Evolutionary conservation across 2,888 invertebrate genomes (phyloP).

Genomic region (Drosophila nr. medialis): DNA sequence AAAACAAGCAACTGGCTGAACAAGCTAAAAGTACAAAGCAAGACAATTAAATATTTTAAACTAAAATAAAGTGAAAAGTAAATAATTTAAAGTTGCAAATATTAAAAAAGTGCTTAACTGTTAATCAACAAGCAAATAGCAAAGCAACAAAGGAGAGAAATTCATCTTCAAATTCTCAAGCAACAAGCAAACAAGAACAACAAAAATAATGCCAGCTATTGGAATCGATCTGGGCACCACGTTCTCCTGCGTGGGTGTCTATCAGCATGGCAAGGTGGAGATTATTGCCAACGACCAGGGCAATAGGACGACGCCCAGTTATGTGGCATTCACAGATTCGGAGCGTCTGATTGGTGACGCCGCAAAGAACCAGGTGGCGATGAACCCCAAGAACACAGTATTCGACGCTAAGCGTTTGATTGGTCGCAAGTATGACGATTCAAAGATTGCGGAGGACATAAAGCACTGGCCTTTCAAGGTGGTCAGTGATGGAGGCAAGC

Average conservation of each 20-base stretch:
- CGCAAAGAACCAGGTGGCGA: constrained; percentile 93
- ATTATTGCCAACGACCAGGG: constrained; percentile 94
- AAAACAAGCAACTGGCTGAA: constrained; percentile 55
- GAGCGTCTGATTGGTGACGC: constrained; percentile 90
- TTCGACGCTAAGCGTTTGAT: constrained; percentile 98
- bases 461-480: constrained; percentile 98
- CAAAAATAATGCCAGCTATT: constrained; percentile 86
- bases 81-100: not conserved
- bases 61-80: constrained; percentile 4
- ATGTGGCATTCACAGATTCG: constrained; percentile 92
- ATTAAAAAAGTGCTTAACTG: too few species aligned
- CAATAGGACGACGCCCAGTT: constrained; percentile 84
- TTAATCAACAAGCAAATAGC: not conserved
- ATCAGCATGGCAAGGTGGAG: constrained; percentile 93
- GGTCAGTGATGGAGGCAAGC: constrained; percentile 91
- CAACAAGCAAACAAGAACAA: constrained; percentile 1
- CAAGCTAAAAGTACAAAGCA: constrained; percentile 36
- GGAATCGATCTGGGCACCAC: constrained; percentile 85
- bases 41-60: constrained; percentile 5
- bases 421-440: constrained; percentile 95
- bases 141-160: not conserved
- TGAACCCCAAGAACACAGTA: constrained; percentile 95
- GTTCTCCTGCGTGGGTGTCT: constrained; percentile 93
- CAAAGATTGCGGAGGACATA: constrained; percentile 95
- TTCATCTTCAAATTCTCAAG: not conserved